phyloP scores from a whole-genome alignment of 2,797 vertebrate species.

The Sus cebifrons region DNA sequence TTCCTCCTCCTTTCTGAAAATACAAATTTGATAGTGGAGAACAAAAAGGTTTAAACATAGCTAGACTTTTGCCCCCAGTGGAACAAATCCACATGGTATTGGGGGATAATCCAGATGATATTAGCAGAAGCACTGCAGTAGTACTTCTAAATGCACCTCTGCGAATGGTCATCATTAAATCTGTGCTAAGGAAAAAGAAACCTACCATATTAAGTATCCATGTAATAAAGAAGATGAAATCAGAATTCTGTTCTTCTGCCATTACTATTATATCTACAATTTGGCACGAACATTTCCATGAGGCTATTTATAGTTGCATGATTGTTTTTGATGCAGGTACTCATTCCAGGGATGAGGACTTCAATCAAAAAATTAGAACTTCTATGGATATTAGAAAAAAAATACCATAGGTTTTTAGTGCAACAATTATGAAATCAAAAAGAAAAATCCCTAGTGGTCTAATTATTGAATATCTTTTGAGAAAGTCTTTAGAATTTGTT shows the following conservation, averaged over 20 bases:
- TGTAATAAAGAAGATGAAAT: background rate
- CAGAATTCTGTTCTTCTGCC: background rate
- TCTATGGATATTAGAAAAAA: background rate
- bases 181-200: background rate
- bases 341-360: background rate
- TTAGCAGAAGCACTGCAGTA: background rate
- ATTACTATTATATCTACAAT: background rate
- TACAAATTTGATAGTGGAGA: background rate
- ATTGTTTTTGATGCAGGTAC: background rate
- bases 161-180: background rate
- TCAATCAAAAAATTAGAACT: background rate
- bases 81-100: background rate
- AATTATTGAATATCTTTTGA: background rate
- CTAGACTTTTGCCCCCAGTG: background rate
- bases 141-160: background rate
- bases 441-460: background rate
- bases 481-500: background rate
- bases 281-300: background rate
- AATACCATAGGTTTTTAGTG: background rate
- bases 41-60: background rate
- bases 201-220: background rate
- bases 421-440: background rate
- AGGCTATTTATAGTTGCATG: background rate
- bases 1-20: background rate
- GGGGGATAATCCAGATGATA: background rate